A percentile compares a stretch with the other conserved stretches of the same genome.
Conservation (phyloP, 37 sponge, comb jelly and placozoan genomes). For the Mnemiopsis leidyi region DNA sequence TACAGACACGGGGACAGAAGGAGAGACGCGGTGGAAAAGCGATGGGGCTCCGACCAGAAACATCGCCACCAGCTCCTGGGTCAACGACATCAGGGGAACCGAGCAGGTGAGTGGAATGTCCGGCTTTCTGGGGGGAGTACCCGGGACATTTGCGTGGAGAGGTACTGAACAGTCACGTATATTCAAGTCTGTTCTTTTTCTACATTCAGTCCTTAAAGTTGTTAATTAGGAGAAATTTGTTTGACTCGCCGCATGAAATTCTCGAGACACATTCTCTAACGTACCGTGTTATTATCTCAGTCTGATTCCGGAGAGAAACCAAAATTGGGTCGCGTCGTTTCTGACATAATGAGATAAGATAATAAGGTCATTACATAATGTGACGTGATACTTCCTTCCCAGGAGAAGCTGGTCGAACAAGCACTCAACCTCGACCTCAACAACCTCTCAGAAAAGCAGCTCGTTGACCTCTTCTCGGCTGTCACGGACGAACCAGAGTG, state of each 20-base stretch:
- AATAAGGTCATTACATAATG: background rate
- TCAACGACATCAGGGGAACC: slow-evolving; percentile 9
- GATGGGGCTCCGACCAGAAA: background rate
- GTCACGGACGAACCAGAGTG: slow-evolving; percentile 1
- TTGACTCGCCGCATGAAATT: too few species aligned
- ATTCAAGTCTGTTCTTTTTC: too few species aligned
- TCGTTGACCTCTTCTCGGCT: background rate
- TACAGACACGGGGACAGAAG: background rate
- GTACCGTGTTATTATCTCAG: too few species aligned
- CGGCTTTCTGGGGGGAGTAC: too few species aligned
- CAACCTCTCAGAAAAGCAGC: slow-evolving; percentile 15
- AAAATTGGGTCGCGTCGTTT: too few species aligned
- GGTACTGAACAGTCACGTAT: too few species aligned
- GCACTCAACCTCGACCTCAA: slow-evolving; percentile 30
- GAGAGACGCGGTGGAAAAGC: background rate
- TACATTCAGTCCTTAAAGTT: too few species aligned
- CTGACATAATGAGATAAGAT: too few species aligned
- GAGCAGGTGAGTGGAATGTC: background rate
- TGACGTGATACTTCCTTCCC: background rate
- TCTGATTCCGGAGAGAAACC: too few species aligned
- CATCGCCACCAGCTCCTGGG: background rate
- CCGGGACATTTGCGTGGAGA: too few species aligned
- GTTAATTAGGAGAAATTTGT: too few species aligned
- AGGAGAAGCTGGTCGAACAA: slow-evolving; percentile 23
- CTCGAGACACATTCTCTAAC: too few species aligned